A percentile compares a stretch with the other conserved stretches of the same genome.
These are phyloP conservation scores for Eristalis pertinax DNA, from an alignment of 2,888 invertebrate genomes.

Conservation along the genomic window DNA sequence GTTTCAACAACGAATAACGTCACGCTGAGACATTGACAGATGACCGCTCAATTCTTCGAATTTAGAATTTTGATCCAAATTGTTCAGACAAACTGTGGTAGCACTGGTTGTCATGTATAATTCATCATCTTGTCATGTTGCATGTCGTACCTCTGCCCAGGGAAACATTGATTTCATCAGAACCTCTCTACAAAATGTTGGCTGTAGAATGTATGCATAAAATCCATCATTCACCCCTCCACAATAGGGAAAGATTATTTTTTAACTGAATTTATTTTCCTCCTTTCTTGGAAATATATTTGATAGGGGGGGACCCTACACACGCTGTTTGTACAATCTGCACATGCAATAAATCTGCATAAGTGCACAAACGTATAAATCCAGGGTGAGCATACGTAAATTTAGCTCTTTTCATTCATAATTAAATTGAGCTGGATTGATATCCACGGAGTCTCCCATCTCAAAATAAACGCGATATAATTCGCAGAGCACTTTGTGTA, in stretches of 20 bases:
- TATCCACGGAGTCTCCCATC: not conserved
- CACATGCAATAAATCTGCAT: not conserved
- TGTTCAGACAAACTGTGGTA: no score
- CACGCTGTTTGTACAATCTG: not conserved
- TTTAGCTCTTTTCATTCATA: conserved; percentile 1
- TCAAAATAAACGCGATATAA: not conserved
- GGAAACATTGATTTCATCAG: no score
- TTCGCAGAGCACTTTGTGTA: not conserved
- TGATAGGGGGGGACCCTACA: not conserved
- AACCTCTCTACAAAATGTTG: no score
- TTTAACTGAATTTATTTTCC: not conserved
- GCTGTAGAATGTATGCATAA: not conserved
- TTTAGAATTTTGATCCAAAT: no score
- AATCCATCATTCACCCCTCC: not conserved
- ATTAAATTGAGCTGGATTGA: not conserved
- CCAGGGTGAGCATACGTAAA: not conserved
- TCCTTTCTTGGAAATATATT: not conserved
- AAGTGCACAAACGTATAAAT: not conserved
- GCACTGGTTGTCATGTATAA: no score
- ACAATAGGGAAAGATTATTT: not conserved
- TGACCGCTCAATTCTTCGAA: no score
- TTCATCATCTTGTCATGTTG: no score
- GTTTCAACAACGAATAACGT: no score
- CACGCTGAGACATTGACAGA: no score
- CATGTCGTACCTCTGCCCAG: no score